A percentile compares a stretch with the other conserved stretches of the same genome.
phyloP scores from a whole-genome alignment of 2,113 vertebrate species.

The Nothoprocta perdicaria region DNA sequence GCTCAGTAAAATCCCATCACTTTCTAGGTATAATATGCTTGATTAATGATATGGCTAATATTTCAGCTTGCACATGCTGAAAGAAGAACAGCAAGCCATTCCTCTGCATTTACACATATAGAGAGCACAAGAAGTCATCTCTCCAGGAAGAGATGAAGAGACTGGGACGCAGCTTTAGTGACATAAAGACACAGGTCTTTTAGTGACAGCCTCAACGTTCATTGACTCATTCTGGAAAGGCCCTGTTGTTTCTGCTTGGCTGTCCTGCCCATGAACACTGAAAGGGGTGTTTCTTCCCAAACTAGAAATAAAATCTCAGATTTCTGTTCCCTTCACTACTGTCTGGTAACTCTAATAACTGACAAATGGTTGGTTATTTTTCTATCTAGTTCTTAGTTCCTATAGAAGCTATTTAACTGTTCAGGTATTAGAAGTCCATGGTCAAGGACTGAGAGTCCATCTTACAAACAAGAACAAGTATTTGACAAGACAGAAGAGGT shows the following conservation, averaged over 20 bases:
- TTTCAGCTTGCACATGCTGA: neutral
- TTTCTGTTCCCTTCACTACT: neutral
- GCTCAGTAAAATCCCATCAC: conserved; percentile 16
- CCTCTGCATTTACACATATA: neutral
- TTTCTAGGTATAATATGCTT: conserved; percentile 25
- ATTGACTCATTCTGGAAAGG: neutral
- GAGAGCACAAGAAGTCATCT: neutral
- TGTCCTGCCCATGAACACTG: neutral
- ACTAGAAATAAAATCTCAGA: neutral
- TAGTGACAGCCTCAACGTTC: neutral
- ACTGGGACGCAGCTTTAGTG: neutral
- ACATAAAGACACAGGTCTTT: neutral
- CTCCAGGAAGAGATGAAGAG: neutral
- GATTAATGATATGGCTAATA: neutral
- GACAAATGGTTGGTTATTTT: neutral
- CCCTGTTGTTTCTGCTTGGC: neutral
- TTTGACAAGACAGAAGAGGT: neutral
- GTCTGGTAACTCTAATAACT: neutral
- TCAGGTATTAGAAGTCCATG: neutral
- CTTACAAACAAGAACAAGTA: neutral
- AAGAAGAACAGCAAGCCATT: neutral
- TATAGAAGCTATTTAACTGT: neutral
- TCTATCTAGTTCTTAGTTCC: neutral
- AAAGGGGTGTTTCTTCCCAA: neutral
- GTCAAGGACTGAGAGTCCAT: neutral